Evolutionary conservation across 2,113 vertebrate genomes (phyloP).

Genomic region (Odocoileus virginianus): DNA sequence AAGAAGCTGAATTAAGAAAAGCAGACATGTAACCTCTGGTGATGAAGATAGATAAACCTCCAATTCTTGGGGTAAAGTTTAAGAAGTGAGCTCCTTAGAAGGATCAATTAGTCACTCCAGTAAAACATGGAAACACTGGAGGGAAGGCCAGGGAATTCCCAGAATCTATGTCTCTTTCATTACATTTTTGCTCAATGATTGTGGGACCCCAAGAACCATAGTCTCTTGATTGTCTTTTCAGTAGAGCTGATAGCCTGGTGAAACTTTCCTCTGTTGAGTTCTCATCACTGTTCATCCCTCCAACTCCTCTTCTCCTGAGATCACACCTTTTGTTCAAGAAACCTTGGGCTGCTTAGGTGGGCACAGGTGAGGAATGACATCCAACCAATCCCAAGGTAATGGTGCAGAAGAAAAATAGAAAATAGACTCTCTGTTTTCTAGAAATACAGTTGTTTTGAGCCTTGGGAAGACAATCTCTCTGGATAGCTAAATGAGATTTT

Average conservation of each 20-base stretch:
- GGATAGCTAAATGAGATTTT: not conserved
- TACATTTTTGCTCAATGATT: not conserved
- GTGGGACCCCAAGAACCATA: not conserved
- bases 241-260: not conserved
- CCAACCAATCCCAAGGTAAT: not conserved
- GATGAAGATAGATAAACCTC: slow-evolving; percentile 65
- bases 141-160: not conserved
- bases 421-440: not conserved
- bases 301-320: not conserved
- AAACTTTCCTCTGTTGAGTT: not conserved
- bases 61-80: slow-evolving; percentile 51
- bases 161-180: not conserved
- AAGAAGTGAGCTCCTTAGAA: slow-evolving; percentile 41
- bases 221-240: not conserved
- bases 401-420: not conserved
- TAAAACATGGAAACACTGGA: not conserved
- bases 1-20: slow-evolving; percentile 59
- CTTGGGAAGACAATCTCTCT: not conserved
- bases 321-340: not conserved
- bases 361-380: not conserved
- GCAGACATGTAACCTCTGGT: slow-evolving; percentile 29
- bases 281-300: slow-evolving; percentile 7
- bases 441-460: not conserved
- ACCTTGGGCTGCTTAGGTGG: not conserved
- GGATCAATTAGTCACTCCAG: not conserved